phyloP scores from a whole-genome alignment of 2,797 vertebrate species.

The Artibeus jamaicensis region DNA sequence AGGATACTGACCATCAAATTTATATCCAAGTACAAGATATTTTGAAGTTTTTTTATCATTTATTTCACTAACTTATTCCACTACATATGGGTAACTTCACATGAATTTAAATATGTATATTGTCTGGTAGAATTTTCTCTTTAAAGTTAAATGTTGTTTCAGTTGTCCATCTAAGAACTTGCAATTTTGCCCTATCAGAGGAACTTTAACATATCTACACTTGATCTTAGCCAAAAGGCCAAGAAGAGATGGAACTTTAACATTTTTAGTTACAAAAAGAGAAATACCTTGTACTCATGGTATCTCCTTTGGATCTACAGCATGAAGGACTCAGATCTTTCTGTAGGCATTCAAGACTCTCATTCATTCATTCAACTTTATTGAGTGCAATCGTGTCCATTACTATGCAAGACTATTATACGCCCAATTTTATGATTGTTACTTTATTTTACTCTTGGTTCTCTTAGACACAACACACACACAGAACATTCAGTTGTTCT shows the following conservation, averaged over 20 bases:
- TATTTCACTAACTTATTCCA: slow-evolving; percentile 28
- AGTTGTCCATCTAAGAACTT: not conserved
- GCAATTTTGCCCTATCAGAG: not conserved
- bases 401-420: not conserved
- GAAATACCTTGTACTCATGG: not conserved
- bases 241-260: not conserved
- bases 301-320: not conserved
- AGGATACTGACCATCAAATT: not conserved
- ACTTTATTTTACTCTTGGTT: not conserved
- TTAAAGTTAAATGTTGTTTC: slow-evolving; percentile 26
- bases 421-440: not conserved
- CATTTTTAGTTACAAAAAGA: not conserved
- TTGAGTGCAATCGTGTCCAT: not conserved
- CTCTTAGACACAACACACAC: not conserved
- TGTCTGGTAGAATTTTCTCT: not conserved
- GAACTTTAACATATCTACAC: not conserved
- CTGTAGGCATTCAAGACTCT: not conserved
- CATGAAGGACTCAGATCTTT: not conserved
- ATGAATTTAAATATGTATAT: slow-evolving; percentile 20
- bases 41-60: slow-evolving; percentile 2
- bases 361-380: not conserved
- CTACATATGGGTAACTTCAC: not conserved
- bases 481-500: not conserved
- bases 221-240: no score
- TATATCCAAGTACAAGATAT: slow-evolving; percentile 8